Conservation (phyloP, 2,888 invertebrate genomes). For the Eupsilia transversa region DNA sequence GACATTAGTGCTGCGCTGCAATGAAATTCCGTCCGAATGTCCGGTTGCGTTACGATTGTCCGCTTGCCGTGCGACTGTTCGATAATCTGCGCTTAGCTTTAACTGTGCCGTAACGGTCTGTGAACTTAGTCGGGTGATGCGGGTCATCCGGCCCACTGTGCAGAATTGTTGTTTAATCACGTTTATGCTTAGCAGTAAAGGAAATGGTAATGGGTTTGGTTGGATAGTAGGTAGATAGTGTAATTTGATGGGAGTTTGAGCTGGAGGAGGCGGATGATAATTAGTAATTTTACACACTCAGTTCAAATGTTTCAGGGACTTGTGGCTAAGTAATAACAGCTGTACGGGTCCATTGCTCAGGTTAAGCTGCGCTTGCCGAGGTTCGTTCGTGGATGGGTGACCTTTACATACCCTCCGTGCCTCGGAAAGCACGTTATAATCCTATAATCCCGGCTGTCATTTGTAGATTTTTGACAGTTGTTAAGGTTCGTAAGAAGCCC, state of each 20-base stretch:
- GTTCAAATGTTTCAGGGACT: too few relatives aligned
- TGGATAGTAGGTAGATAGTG: conserved; percentile 1
- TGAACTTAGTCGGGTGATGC: conserved; percentile 53
- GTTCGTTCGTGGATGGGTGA: too few relatives aligned
- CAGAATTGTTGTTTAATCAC: conserved; percentile 44
- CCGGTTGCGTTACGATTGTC: conserved; percentile 23
- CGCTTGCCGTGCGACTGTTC: conserved; percentile 26
- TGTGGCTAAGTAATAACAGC: too few relatives aligned
- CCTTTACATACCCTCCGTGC: too few relatives aligned
- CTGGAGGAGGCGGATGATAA: neutral
- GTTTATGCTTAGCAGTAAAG: conserved; percentile 29
- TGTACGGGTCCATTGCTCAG: too few relatives aligned
- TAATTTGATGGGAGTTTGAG: conserved; percentile 10
- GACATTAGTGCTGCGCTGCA: conserved; percentile 45
- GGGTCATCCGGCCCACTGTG: conserved; percentile 41
- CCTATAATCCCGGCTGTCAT: too few relatives aligned
- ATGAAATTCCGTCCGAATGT: conserved; percentile 34
- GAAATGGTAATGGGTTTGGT: conserved; percentile 34
- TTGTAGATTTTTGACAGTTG: too few relatives aligned
- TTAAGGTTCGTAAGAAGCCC: too few relatives aligned
- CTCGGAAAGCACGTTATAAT: too few relatives aligned
- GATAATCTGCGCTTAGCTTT: conserved; percentile 54
- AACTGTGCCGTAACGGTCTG: conserved; percentile 55
- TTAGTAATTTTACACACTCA: neutral
- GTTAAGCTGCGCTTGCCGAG: too few relatives aligned